These are phyloP conservation scores for Tenodera sinensis DNA, from an alignment of 2,888 invertebrate species.

Conservation along the genomic window DNA sequence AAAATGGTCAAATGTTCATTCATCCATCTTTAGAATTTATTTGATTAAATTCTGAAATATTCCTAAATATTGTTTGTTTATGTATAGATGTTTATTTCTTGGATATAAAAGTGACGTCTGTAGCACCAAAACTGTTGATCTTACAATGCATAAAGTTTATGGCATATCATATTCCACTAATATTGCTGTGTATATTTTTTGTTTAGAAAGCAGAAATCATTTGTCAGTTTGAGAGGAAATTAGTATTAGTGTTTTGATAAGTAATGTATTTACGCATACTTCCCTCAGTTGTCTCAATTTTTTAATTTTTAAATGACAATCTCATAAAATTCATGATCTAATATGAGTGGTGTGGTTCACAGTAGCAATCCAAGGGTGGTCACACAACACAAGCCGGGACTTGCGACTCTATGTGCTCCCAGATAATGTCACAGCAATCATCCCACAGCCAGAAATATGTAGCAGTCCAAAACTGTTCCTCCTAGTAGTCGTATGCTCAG, in stretches of 20 bases:
- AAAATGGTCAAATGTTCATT: too few relatives aligned
- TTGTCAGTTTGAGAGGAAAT: not conserved
- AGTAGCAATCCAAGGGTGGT: slow-evolving; percentile 57
- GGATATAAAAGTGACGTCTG: too few relatives aligned
- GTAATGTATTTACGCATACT: not conserved
- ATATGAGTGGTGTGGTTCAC: not conserved
- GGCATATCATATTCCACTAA: not conserved
- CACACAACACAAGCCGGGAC: slow-evolving; percentile 68
- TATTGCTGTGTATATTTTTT: not conserved
- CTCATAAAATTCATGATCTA: not conserved
- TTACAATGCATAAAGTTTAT: too few relatives aligned
- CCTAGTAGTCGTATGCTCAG: slow-evolving; percentile 72
- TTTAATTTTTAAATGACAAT: not conserved
- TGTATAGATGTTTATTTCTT: too few relatives aligned
- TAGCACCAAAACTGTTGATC: too few relatives aligned
- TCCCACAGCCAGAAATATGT: slow-evolving; percentile 41
- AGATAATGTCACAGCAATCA: slow-evolving; percentile 62
- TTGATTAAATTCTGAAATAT: too few relatives aligned
- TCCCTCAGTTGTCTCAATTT: not conserved
- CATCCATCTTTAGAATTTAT: too few relatives aligned
- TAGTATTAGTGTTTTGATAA: not conserved
- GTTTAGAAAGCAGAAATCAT: not conserved
- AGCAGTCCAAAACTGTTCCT: slow-evolving; percentile 50
- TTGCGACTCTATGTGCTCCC: slow-evolving; percentile 68
- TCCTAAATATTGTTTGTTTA: too few relatives aligned